Base-by-base conservation (phyloP, 2,888 invertebrate species). In the Acrobasis consociella region DNA sequence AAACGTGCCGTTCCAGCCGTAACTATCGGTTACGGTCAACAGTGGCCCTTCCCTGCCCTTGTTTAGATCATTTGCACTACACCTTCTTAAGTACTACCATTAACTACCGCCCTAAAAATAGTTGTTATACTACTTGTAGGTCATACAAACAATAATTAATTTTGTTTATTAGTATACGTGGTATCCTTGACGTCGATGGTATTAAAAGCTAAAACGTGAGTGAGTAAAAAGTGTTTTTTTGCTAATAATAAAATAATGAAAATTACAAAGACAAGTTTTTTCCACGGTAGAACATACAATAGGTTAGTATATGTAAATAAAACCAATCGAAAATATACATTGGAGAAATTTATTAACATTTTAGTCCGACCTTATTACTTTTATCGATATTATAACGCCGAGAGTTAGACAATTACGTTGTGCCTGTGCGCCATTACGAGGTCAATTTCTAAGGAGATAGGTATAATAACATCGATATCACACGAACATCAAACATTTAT, bases 21-120 rank as follows among this genome's bases (percentile, higher is more conserved):
- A 87, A 89, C 87, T 83, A 87, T 80, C 78, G 77, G 80, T 84
- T 83, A 83, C 83, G 81, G 78, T 77, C 77, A 77, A 75, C 75
- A 74, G 77, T 70, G 75, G 76, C 72, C 76, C 77, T 80, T 74
- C 16, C 49, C 59, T 73, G 77, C 71, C 71, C 75, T 62, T 62
- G 49, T 62, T 56, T 51, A 37, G 13, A 59, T 58, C 58, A 59
- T 59, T 59, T 11, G 46, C 46, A 46, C 46, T 46, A 46, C 5
- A 46, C 46, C 5, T 46, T n/a, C 46, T 46, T 46, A 11, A 46
- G 13, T 46, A 46, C 46, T 13, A 46, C 46, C 13, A n/a, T 2
- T 46, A 46, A 46, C 46, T 46, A 46, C 13, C 13, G 46, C 46
- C 46, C 11, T 11, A 46, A 46, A 39, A 31, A 31, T 31, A 5